Evolutionary conservation across 2,113 vertebrate species (phyloP), one percentile per base, ranked within the genome.

Genomic region (Oxyruncus cristatus): DNA sequence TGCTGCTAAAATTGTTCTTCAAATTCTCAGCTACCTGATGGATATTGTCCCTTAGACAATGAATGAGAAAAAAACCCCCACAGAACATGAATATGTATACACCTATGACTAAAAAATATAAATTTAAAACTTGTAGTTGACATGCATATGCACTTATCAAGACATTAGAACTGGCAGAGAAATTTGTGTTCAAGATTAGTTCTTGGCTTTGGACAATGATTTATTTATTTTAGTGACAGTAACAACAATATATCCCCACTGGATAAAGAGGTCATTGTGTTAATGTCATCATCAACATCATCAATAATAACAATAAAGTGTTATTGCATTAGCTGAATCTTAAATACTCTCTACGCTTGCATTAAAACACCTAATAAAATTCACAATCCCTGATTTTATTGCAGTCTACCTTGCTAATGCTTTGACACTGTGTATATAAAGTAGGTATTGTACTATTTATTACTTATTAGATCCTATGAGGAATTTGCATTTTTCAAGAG

Each of bases 301-400:
- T 50, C 0, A 78, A 55, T 2, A 78, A 23, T 8, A 88, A 44
- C 4, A 49, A 52, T 65, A 70, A 81, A 35, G 3, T 79, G 9
- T 75, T 80, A 71, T 20, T 90, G 49, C 10, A 58, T 84, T 91
- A 81, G 27, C 1, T n/a, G n/a, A 70, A 77, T 24, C 15, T 79
- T 95, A 87, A 93, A 61, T 58, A 91, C 56, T 35, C 2, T 85
- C 20, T 73, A 33, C 63, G 41, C 19, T 76, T 84, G 30, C 14
- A 72, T 91, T 94, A 93, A 94, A 90, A 90, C 49, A 89, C 22
- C 16, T 47, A 86, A 92, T 85, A 94, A 93, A 96, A 94, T 67
- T 74, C 35, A 82, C 77, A 52, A 71, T 67, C 49, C 18, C 13
- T 71, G 55, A 71, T 79, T 79, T 92, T 92, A 80, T 56, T 85